Evolutionary conservation across 2,888 invertebrate genomes (phyloP).

Genomic region (Dynastes grantii): DNA sequence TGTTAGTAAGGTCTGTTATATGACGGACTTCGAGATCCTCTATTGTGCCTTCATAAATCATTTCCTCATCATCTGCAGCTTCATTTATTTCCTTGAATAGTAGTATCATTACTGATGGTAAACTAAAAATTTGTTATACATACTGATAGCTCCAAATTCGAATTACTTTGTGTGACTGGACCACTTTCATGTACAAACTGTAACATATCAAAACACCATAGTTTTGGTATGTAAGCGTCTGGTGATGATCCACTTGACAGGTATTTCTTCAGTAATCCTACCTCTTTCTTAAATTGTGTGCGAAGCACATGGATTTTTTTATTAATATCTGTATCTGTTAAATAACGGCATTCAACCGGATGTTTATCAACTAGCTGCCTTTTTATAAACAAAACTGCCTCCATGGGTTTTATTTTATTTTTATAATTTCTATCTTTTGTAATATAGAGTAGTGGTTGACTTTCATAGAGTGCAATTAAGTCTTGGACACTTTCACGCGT

Average conservation of each 20-base stretch:
- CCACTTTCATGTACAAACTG: background rate
- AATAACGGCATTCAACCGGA: too few species aligned
- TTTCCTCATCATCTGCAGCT: background rate
- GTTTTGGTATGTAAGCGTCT: background rate
- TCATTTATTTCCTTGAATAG: too few species aligned
- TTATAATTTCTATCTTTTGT: too few species aligned
- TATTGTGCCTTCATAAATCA: background rate
- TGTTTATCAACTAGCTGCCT: too few species aligned
- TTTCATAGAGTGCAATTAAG: too few species aligned
- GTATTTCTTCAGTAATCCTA: background rate
- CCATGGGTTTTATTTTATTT: too few species aligned
- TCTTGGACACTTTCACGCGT: too few species aligned
- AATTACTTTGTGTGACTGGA: background rate
- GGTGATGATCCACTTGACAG: background rate
- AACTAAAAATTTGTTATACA: background rate
- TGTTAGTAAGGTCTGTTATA: too few species aligned
- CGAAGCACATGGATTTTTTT: background rate
- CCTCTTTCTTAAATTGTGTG: background rate
- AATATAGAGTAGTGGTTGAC: too few species aligned
- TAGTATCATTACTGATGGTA: too few species aligned
- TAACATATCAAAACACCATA: constrained; percentile 12
- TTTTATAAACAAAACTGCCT: too few species aligned
- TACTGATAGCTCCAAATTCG: background rate
- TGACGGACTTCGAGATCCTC: background rate
- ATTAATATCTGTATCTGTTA: too few species aligned